Base-by-base conservation (phyloP, 2,888 invertebrate genomes). In the Acheta domesticus region DNA sequence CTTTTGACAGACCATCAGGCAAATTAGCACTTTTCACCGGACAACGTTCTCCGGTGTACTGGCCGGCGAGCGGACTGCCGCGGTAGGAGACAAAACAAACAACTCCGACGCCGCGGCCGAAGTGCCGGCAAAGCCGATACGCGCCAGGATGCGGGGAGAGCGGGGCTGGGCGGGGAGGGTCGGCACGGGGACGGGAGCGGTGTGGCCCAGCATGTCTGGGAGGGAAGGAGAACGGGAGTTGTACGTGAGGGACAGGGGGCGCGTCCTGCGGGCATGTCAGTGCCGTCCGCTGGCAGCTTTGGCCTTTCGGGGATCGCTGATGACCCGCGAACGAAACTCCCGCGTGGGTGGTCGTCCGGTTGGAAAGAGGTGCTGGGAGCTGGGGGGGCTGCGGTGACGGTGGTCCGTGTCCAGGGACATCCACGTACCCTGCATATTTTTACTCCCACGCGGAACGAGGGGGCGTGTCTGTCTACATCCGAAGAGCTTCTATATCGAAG, bases 1-100 rank as follows among this genome's bases (percentile, higher is more conserved):
- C 80, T 79, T 82, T 82, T 82, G 82, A 80, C 81, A 81, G 82
- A 77, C 79, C 82, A 81, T 79, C 78, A 82, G 80, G 80, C 79
- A 82, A 82, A 82, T 82, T 82, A 82, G 81, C 81, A 80, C 79
- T 77, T 81, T 81, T 80, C 78, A 81, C 62, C 62, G 62, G 62
- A 62, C 62, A 36, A 62, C 62, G 62, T 62, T 62, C 62, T 62
- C 62, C 62, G 62, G 62, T 62, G 62, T 62, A 62, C 16, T 62
- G 62, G 62, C 62, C 62, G 62, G 62, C 62, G 62, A n/a, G 62
- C 62, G 62, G 62, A 14, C 62, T n/a, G 12, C 62, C 62, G 62
- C 62, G 62, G 62, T 62, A 48, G 49, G 76, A 76, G 76, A 49
- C 48, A n/a, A 76, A 49, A 49, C 76, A 76, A n/a, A 48, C 76